Base-by-base conservation (phyloP, 1,140 invertebrate species). In the Lucilia cuprina region DNA sequence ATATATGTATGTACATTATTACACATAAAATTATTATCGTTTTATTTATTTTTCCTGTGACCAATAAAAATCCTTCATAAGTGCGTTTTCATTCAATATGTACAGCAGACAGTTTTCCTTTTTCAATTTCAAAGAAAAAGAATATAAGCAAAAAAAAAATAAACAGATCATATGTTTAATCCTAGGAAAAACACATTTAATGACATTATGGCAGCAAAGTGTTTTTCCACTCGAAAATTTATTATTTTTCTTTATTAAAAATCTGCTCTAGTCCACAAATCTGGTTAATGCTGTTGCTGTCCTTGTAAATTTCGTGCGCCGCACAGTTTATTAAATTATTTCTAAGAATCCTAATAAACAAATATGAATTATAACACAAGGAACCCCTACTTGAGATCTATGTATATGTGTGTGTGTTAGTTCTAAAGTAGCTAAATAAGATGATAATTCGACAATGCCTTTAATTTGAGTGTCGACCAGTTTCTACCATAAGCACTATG, bases 361-460 rank as follows among this genome's bases (percentile, higher is more conserved):
- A 55, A 55, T 55, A 17, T 14, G 9, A 49, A 49, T n/a, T 55
- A 17, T 55, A 55, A 55, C 17, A 55, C 4, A 55, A 55, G 50
- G 50, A 55, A 41, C 41, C 41, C 50, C 50, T 55, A 55, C 50
- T 55, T 55, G 17, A 12, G 19, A 2, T 19, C 7, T 21, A 9
- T 19, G 2, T 21, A 70, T 70, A 0, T 21, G 4, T 21, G 19
- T 19, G 7, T 17, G 5, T 60, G 55, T 70, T 21, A 25, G 65
- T 25, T 70, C 2, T 60, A n/a, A 25, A 70, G 65, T 70, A 70
- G 65, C 65, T 70, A 10, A 60, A 60, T 60, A 60, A 21, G 65
- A 70, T 70, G 65, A 70, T 70, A 70, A 70, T 70, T 21, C 65
- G 65, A 70, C 65, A 70, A 70, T 70, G 65, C 65, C 65, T 70